Percentiles rank a stretch among this genome's conserved stretches.
Evolutionary conservation across 2,888 invertebrate species (phyloP).

Genomic region (Hemistola chrysoprasaria): DNA sequence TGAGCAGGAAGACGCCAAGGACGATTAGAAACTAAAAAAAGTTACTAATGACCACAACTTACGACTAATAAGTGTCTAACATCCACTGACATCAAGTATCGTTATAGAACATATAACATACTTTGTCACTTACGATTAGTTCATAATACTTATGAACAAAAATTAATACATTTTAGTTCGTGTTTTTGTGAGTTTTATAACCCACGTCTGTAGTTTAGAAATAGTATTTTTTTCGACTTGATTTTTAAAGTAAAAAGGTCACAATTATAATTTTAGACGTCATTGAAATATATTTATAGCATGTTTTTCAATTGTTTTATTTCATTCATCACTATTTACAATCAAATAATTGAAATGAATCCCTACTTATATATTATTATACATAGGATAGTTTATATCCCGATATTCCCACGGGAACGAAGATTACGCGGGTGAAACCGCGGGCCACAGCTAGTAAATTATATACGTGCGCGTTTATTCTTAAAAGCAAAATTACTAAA

Average conservation of each 20-base stretch:
- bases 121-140: conserved; percentile 7
- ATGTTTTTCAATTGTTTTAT: conserved; percentile 54
- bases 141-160: conserved; percentile 7
- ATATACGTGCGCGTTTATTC: too few relatives aligned
- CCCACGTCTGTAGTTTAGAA: conserved; percentile 48
- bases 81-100: conserved; percentile 8
- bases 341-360: too few relatives aligned
- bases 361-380: too few relatives aligned
- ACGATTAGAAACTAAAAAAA: conserved; percentile 48
- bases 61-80: conserved; percentile 8
- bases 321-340: conserved; percentile 18
- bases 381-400: too few relatives aligned
- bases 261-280: conserved; percentile 50
- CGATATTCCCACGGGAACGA: too few relatives aligned
- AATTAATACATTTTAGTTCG: too few relatives aligned
- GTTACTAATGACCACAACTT: conserved; percentile 3
- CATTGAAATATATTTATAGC: conserved; percentile 58
- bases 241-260: conserved; percentile 45
- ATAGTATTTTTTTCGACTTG: conserved; percentile 53
- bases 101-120: conserved; percentile 22
- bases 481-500: too few relatives aligned
- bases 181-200: neutral
- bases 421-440: too few relatives aligned
- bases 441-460: too few relatives aligned
- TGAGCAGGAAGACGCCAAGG: conserved; percentile 76